Base-by-base conservation (phyloP, 1,140 invertebrate genomes). In the Papilio dardanus region DNA sequence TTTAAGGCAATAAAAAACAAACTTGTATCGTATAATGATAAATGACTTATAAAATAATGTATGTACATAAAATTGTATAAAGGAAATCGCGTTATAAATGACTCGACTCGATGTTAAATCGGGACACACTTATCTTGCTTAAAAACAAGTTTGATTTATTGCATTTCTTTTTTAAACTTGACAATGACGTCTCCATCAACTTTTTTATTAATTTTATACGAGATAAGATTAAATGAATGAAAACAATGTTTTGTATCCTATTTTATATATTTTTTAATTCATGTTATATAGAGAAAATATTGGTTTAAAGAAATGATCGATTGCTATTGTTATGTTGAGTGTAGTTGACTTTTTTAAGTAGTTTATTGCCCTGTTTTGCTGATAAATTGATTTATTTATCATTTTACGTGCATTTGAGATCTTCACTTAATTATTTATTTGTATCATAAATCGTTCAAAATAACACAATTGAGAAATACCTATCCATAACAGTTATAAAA, bases 91-190 rank as follows among this genome's bases (percentile, higher is more conserved):
- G 24, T 62, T 62, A 62, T 62, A 62, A 62, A 62, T 62, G 28
- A 62, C 54, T 28, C 54, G 54, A 62, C 24, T 62, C 54, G 54
- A 30, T 30, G 24, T 62, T 62, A 62, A 62, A 62, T 62, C 24
- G 54, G 54, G 54, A 62, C 54, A 58, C 50, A 62, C 8, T 62
- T 62, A 62, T 30, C 10, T 62, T 62, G 54, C 24, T 16, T 62
- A 28, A 62, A 62, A 62, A 62, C 24, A 62, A 28, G 54, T 62
- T 62, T 62, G 54, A 62, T 62, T 62, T 62, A 62, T 62, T 62
- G 54, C 54, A 62, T 62, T 62, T 28, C 54, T 62, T 62, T 54
- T 54, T 62, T 62, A 62, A 28, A 62, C 24, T 62, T 28, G 21
- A 62, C 54, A 62, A 62, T 62, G 54, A 62, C 24, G 21, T 62